Evolutionary conservation across 2,888 invertebrate species (phyloP).

Genomic region (Chalcis sispes): DNA sequence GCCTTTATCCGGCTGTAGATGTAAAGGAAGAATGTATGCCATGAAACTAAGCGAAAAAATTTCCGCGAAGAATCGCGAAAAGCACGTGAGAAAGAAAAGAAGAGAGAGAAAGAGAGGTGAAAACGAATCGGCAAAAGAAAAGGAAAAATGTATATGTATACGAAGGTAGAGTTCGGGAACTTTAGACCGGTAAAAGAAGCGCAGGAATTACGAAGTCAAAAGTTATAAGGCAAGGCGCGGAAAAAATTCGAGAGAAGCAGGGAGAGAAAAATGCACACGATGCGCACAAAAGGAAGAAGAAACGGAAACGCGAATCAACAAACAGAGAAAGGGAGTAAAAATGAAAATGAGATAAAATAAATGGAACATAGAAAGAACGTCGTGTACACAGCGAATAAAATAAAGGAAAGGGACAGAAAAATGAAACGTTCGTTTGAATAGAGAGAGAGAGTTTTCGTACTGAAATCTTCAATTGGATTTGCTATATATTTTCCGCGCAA

Average conservation of each 20-base stretch:
- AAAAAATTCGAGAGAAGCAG: neutral
- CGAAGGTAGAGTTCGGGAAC: neutral
- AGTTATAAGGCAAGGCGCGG: constrained; percentile 18
- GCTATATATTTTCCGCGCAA: constrained; percentile 1
- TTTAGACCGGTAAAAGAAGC: constrained; percentile 5
- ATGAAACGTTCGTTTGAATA: neutral
- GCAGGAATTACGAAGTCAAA: constrained; percentile 45
- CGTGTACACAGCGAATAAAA: neutral
- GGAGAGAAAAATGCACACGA: constrained; percentile 22
- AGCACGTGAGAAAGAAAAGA: neutral
- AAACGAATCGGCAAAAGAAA: neutral
- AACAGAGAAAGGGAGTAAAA: constrained; percentile 1
- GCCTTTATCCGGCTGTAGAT: neutral
- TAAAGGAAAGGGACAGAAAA: neutral
- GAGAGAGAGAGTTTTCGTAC: neutral
- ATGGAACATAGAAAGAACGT: neutral
- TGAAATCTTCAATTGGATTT: constrained; percentile 21
- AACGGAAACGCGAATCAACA: constrained; percentile 23
- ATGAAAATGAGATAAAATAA: neutral
- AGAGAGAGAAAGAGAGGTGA: neutral
- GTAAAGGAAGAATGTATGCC: no score
- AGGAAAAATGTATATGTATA: no score
- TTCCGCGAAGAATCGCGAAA: neutral
- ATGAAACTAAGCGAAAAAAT: constrained; percentile 23
- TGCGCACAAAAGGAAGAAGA: constrained; percentile 17